These are phyloP conservation scores for Scrobipalpa costella DNA, from an alignment of 2,888 invertebrate genomes.

Conservation along the genomic window DNA sequence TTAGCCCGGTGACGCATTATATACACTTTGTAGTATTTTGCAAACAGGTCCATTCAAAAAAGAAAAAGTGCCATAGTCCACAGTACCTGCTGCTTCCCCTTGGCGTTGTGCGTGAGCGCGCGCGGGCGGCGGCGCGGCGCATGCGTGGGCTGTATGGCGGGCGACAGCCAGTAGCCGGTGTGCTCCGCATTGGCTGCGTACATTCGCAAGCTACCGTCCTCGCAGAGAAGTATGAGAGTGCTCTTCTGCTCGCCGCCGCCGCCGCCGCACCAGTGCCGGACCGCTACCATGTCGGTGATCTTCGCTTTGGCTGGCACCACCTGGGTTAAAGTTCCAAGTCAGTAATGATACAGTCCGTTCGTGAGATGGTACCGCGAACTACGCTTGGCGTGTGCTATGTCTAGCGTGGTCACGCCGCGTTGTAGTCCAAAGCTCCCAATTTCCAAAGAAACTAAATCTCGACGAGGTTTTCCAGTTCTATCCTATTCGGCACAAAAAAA, in stretches of 20 bases:
- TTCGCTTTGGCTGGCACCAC: conserved; percentile 94
- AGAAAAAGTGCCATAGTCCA: too few relatives aligned
- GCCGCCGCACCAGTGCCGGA: conserved; percentile 91
- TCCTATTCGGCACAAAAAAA: too few relatives aligned
- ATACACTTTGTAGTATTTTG: too few relatives aligned
- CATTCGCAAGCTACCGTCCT: conserved; percentile 97
- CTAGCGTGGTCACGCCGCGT: too few relatives aligned
- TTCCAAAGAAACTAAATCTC: too few relatives aligned
- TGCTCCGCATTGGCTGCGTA: conserved; percentile 94
- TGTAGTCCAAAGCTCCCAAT: too few relatives aligned
- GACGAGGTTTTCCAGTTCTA: too few relatives aligned
- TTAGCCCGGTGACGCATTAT: too few relatives aligned
- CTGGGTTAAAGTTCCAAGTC: conserved; percentile 40
- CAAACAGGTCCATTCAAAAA: too few relatives aligned
- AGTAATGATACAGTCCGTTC: too few relatives aligned
- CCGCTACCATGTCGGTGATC: conserved; percentile 98
- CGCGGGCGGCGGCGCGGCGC: conserved; percentile 63
- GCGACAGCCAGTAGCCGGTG: conserved; percentile 84
- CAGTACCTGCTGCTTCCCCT: conserved; percentile 63
- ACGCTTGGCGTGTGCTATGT: too few relatives aligned
- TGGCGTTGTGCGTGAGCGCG: conserved; percentile 54
- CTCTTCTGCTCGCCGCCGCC: conserved; percentile 91
- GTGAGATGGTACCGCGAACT: too few relatives aligned
- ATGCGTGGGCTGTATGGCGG: conserved; percentile 79
- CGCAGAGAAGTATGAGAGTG: conserved; percentile 95